Evolutionary conservation across 2,888 invertebrate species (phyloP).

Genomic region (Palloptera scutellata): DNA sequence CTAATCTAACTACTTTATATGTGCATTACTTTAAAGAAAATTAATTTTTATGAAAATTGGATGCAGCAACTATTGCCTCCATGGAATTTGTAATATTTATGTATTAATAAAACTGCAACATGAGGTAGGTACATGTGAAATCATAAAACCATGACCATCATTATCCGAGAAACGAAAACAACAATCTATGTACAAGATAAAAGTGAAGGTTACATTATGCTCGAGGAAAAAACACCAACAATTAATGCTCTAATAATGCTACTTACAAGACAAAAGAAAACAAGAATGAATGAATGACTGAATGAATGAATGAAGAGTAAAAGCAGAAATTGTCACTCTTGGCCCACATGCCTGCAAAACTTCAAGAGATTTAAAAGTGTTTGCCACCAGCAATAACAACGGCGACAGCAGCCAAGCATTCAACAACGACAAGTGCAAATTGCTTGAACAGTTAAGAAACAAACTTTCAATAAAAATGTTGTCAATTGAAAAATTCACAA

Average conservation of each 20-base stretch:
- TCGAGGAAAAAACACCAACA: slow-evolving; percentile 44
- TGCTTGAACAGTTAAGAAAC: slow-evolving; percentile 44
- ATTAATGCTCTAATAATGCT: slow-evolving; percentile 61
- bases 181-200: slow-evolving; percentile 37
- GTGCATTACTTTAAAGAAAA: no score
- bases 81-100: no score
- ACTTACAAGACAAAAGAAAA: background rate
- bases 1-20: no score
- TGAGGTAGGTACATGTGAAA: slow-evolving; percentile 38
- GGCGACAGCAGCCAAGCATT: slow-evolving; percentile 11
- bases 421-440: slow-evolving; percentile 21
- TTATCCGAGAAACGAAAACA: background rate
- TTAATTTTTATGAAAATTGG: no score
- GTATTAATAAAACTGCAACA: no score
- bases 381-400: slow-evolving; percentile 18
- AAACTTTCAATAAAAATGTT: slow-evolving; percentile 58
- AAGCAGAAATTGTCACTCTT: background rate
- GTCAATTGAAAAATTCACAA: slow-evolving; percentile 47
- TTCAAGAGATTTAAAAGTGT: background rate
- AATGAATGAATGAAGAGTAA: slow-evolving; percentile 23
- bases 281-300: background rate
- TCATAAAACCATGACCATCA: slow-evolving; percentile 48
- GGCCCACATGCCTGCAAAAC: background rate
- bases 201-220: slow-evolving; percentile 55
- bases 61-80: no score